Base-by-base conservation (phyloP, 2,113 vertebrate species). In the Ptychochromis oligacanthus region DNA sequence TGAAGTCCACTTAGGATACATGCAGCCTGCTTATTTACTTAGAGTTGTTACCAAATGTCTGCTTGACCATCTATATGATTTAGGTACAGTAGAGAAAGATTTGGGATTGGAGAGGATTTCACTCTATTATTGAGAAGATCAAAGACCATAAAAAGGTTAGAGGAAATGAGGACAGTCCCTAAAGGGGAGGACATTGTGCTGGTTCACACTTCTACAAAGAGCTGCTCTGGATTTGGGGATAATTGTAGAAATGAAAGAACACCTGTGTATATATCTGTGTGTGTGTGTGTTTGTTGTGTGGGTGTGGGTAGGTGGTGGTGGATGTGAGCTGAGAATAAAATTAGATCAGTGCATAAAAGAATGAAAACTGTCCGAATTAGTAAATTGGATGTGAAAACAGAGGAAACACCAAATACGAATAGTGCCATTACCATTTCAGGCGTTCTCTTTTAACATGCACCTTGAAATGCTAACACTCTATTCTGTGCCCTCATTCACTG, bases 251-350 rank as follows among this genome's bases (percentile, higher is more conserved):
- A 55, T 3, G 26, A 31, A 78, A 85, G 24, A 77, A 15, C 17
- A 64, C 56, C 38, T 75, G 20, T 77, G 55, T 22, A 61, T 54
- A 49, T 31, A 54, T 75, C 20, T 43, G 56, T 24, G 15, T 17
- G 62, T 52, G 65, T 70, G 61, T 10, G 67, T 70, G 77, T 55
- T 38, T 36, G 60, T 54, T 86, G 58, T 18, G 67, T 76, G 80
- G 57, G 56, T 43, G 70, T 75, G 38, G 13, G 84, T 81, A 56
- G 20, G n/a, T 64, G 83, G 26, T 59, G 26, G 70, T 78, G 34
- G 46, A 34, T 77, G 56, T 60, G 56, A 59, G 76, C 79, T 77
- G n/a, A 70, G 77, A 75, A 79, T 79, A 87, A 89, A 84, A 80
- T 34, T 2, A 55, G 17, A 80, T 40, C n/a, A 52, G 14, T 60